phyloP scores from a whole-genome alignment of 2,888 invertebrate genomes.

The Omphaloscelis lunosa region DNA sequence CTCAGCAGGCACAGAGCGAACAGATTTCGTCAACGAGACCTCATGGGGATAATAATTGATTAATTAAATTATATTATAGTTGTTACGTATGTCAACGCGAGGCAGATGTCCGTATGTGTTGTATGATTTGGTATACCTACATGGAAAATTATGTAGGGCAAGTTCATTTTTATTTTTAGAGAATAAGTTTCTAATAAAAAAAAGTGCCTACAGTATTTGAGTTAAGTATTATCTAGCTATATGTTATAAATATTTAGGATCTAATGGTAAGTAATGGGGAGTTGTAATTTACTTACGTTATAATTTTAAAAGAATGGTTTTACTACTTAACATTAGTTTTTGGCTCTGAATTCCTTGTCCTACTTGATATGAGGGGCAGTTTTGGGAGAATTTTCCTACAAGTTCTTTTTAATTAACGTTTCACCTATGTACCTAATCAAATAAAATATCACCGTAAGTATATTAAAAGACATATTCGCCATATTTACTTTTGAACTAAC shows the following conservation, averaged over 20 bases:
- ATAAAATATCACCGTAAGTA: constrained; percentile 14
- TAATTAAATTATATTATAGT: constrained; percentile 68
- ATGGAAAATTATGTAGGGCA: constrained; percentile 5
- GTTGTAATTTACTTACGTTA: neutral
- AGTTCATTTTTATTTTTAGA: neutral
- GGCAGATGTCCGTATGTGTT: constrained; percentile 50
- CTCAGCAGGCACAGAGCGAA: constrained; percentile 62
- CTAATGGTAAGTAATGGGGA: neutral
- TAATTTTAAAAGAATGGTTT: neutral
- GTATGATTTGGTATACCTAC: constrained; percentile 23
- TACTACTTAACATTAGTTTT: neutral
- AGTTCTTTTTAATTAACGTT: neutral
- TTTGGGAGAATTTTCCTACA: neutral
- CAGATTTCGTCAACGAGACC: constrained; percentile 51
- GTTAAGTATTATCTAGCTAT: neutral
- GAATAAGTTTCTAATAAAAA: neutral
- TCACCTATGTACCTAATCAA: neutral
- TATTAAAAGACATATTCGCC: constrained; percentile 41
- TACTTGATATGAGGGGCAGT: too few relatives aligned
- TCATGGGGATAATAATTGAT: constrained; percentile 67
- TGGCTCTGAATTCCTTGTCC: neutral
- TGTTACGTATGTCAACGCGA: constrained; percentile 47
- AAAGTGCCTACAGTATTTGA: neutral
- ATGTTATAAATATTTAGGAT: neutral
- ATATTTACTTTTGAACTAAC: constrained; percentile 59